phyloP scores from a whole-genome alignment of 2,888 invertebrate species.

The Hermodice carunculata region DNA sequence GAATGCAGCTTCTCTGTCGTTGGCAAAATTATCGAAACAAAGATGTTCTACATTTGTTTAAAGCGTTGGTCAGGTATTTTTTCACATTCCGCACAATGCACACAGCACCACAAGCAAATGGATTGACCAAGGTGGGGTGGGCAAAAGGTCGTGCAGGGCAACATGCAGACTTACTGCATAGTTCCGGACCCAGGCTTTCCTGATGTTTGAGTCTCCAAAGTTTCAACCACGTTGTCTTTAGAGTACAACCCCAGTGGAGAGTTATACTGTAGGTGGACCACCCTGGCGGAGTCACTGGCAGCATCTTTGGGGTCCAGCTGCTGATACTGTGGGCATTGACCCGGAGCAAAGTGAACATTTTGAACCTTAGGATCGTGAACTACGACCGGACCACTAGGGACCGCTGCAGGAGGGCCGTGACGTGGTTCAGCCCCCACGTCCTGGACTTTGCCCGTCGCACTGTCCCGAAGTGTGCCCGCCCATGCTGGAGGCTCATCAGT shows the following conservation, averaged over 20 bases:
- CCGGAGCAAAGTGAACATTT: constrained; percentile 31
- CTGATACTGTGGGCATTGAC: constrained; percentile 27
- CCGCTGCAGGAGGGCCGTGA: neutral
- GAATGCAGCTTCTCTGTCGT: too few species aligned
- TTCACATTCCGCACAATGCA: too few species aligned
- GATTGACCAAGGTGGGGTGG: too few species aligned
- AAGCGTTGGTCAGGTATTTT: too few species aligned
- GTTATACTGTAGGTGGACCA: constrained; percentile 68
- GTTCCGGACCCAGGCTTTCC: constrained; percentile 45
- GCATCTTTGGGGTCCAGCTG: constrained; percentile 24
- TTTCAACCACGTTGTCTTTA: constrained; percentile 59
- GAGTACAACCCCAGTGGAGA: constrained; percentile 68
- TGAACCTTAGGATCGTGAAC: constrained; percentile 34
- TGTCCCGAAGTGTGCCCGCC: constrained; percentile 38
- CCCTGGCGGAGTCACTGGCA: constrained; percentile 45
- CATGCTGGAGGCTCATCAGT: constrained; percentile 40
- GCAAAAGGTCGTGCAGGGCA: too few species aligned
- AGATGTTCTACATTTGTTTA: too few species aligned
- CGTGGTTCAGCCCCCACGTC: neutral
- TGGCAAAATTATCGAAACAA: too few species aligned
- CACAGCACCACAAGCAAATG: too few species aligned
- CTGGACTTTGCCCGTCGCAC: neutral
- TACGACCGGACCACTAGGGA: constrained; percentile 3
- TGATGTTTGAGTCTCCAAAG: constrained; percentile 59
- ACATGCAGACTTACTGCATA: constrained; percentile 42